Percentiles rank a stretch among this genome's conserved stretches.
Conservation (phyloP, 2,797 vertebrate species). For the Pangasius mekongensis region DNA sequence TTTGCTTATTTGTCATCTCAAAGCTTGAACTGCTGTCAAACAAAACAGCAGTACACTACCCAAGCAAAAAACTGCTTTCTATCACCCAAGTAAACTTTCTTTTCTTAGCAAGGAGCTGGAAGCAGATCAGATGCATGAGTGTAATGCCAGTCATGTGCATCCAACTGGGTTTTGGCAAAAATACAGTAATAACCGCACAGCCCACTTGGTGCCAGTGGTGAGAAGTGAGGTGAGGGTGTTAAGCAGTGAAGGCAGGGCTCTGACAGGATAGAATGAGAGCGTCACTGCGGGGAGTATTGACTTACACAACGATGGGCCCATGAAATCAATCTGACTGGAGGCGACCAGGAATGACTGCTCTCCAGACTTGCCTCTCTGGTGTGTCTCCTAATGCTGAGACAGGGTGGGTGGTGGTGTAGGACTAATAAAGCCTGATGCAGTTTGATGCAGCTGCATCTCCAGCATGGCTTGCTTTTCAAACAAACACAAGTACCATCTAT, state of each 20-base stretch:
- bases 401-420: slow-evolving; percentile 37
- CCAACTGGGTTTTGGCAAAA: slow-evolving; percentile 2
- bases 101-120: neutral
- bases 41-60: neutral
- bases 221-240: slow-evolving; percentile 28
- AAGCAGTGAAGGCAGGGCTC: slow-evolving; percentile 23
- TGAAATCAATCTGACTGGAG: slow-evolving; percentile 51
- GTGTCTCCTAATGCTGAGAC: slow-evolving; percentile 24
- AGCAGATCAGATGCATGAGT: neutral
- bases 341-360: slow-evolving; percentile 32
- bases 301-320: slow-evolving; percentile 48
- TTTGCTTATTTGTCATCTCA: neutral
- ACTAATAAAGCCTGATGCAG: slow-evolving; percentile 32
- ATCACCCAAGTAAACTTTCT: neutral
- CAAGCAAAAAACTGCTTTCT: neutral
- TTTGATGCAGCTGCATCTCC: neutral
- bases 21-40: slow-evolving; percentile 16
- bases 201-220: slow-evolving; percentile 11
- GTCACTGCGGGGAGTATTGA: slow-evolving; percentile 48
- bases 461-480: slow-evolving; percentile 4
- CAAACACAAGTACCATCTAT: neutral
- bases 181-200: slow-evolving; percentile 5
- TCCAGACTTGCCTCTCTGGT: slow-evolving; percentile 26
- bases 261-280: slow-evolving; percentile 32
- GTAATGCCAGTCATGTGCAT: neutral